Conservation (phyloP, 2,797 vertebrate genomes). For the Peromyscus nudipes region DNA sequence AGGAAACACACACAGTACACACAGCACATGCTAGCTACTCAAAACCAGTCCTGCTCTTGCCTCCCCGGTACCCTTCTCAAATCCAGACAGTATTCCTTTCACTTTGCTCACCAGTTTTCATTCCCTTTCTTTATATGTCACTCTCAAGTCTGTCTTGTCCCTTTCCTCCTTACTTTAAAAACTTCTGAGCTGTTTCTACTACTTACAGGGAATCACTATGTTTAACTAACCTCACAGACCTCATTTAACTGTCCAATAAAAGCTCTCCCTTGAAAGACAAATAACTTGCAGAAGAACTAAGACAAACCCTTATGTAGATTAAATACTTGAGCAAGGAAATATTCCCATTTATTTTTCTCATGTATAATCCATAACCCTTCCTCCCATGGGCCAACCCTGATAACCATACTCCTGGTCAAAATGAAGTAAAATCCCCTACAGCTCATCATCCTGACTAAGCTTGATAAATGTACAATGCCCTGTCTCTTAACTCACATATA, state of each 20-base stretch:
- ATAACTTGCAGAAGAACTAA: slow-evolving; percentile 59
- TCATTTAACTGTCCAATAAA: slow-evolving; percentile 62
- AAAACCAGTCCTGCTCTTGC: not conserved
- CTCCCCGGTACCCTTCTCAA: slow-evolving; percentile 15
- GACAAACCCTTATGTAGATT: slow-evolving; percentile 38
- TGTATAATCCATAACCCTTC: not conserved
- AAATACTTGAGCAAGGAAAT: slow-evolving; percentile 62
- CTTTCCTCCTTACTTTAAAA: slow-evolving; percentile 46
- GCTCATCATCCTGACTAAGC: slow-evolving; percentile 24
- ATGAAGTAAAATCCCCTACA: slow-evolving; percentile 30
- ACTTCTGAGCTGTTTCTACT: slow-evolving; percentile 39
- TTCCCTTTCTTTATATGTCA: slow-evolving; percentile 25
- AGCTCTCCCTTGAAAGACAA: slow-evolving; percentile 49
- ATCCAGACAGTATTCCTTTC: not conserved
- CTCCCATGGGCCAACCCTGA: not conserved
- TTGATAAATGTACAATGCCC: not conserved
- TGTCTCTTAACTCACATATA: slow-evolving; percentile 53
- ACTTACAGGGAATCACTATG: slow-evolving; percentile 50
- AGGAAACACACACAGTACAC: not conserved
- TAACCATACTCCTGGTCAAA: slow-evolving; percentile 33
- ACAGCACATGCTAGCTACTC: not conserved
- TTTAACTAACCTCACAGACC: slow-evolving; percentile 35
- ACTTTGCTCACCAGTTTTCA: slow-evolving; percentile 35
- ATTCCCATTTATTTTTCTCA: slow-evolving; percentile 29
- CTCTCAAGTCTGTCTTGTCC: not conserved